Evolutionary conservation across 2,113 vertebrate genomes (phyloP).

Genomic region (Callionymus lyra): DNA sequence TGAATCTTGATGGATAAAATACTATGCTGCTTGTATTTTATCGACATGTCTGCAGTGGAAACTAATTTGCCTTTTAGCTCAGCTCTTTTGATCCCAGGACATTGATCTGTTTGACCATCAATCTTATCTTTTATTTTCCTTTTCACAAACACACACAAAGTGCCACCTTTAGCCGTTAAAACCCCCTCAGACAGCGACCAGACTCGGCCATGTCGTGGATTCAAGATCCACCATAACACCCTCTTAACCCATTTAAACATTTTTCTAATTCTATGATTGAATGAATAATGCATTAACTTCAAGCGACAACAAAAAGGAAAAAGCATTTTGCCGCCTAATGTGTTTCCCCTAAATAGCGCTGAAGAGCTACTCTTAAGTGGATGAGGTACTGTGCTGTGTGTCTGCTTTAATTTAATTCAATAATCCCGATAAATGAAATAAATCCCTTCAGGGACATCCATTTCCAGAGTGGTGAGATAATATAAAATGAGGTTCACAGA

Average conservation of each 20-base stretch:
- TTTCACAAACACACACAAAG: no score
- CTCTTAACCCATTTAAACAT: slow-evolving; percentile 50
- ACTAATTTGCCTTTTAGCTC: no score
- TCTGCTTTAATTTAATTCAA: slow-evolving; percentile 81
- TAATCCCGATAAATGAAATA: slow-evolving; percentile 79
- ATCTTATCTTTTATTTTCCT: no score
- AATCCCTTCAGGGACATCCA: slow-evolving; percentile 76
- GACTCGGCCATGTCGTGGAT: slow-evolving; percentile 16
- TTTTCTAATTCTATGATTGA: slow-evolving; percentile 51
- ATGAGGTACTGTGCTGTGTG: slow-evolving; percentile 68
- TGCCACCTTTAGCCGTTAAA: no score
- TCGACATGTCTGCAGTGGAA: no score
- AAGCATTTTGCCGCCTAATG: slow-evolving; percentile 58
- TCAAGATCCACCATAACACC: slow-evolving; percentile 58
- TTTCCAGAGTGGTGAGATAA: slow-evolving; percentile 74
- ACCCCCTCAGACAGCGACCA: no score
- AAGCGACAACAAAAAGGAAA: slow-evolving; percentile 53
- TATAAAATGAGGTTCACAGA: slow-evolving; percentile 76
- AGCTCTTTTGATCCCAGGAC: no score
- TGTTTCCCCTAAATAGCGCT: slow-evolving; percentile 64
- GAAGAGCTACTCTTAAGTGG: slow-evolving; percentile 63
- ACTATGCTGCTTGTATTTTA: no score
- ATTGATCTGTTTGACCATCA: no score
- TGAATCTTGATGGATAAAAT: no score
- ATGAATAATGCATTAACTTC: slow-evolving; percentile 59